Evolutionary conservation across 2,113 vertebrate species (phyloP), one percentile per base, ranked within the genome.

Genomic region (Vanacampus margaritifer): DNA sequence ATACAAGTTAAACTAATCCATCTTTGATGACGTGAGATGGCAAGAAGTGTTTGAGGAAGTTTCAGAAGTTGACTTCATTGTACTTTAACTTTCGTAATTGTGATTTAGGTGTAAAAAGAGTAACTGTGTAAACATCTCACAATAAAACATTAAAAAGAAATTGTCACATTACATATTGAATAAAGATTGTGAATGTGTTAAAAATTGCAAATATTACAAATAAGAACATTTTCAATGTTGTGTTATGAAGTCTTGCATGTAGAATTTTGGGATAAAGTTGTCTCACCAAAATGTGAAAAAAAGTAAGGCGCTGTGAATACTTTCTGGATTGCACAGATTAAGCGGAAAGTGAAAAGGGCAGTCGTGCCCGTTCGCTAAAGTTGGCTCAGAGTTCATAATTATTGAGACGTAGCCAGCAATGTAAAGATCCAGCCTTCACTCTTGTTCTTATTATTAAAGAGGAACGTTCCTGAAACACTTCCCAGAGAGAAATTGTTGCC

Each of bases 381-480:
- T 81, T 69, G 72, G 69, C 68, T 73, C 14, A 63, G 16, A 36
- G 32, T n/a, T 65, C 48, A 65, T 48, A 36, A 32, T 51, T 65
- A 12, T 37, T 59, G 14, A 72, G 70, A 46, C 50, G 43, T 8
- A 59, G 53, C 63, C 64, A 65, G 46, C 28, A 65, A 54, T 21
- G 5, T 19, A 23, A 21, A 51, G 45, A 59, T 36, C 48, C 48
- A 23, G 35, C 28, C 14, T 58, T 60, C 36, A 8, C 23, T 11
- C 37, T 11, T 39, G 41, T 11, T 37, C 32, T 76, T 76, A 37
- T 77, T 71, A 65, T 80, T 77, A 32, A 45, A 62, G 58, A 69
- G 36, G 57, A 71, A 71, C 80, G 79, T 75, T 69, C 48, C n/a
- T n/a, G n/a, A 75, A 83, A 75, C 63, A 63, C 75, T 72, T 80